phyloP scores from a whole-genome alignment of 2,888 invertebrate species.

The Subacronicta megacephala region DNA sequence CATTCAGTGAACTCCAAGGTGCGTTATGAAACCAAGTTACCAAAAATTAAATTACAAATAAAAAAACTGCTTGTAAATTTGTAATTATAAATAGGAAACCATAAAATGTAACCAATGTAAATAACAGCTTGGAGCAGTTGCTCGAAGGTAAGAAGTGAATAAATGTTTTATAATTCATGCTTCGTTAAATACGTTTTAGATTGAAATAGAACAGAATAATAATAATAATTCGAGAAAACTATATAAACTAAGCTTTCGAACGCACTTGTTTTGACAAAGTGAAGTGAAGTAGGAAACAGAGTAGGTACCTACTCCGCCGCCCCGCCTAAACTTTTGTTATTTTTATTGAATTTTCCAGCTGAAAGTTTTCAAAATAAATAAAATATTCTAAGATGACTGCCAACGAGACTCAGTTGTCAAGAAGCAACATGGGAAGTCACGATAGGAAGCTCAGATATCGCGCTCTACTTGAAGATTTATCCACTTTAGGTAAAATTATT shows the following conservation, averaged over 20 bases:
- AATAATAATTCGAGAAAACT: too few species aligned
- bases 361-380: not conserved
- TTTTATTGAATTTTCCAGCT: not conserved
- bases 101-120: too few species aligned
- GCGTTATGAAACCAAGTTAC: constrained; percentile 1
- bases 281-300: too few species aligned
- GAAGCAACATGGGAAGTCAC: constrained; percentile 66
- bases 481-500: constrained; percentile 71
- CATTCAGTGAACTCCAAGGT: not conserved
- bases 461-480: constrained; percentile 69
- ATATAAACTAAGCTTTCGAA: too few species aligned
- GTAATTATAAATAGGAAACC: too few species aligned
- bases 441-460: constrained; percentile 74
- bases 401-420: constrained; percentile 52
- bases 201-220: too few species aligned
- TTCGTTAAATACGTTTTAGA: too few species aligned
- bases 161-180: too few species aligned
- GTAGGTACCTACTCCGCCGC: too few species aligned
- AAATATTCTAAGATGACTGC: constrained; percentile 49
- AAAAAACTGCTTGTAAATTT: too few species aligned
- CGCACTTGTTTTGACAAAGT: not conserved
- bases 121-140: too few species aligned
- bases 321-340: not conserved
- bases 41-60: not conserved
- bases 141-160: too few species aligned